Evolutionary conservation across 2,888 invertebrate species (phyloP).

Genomic region (Augochlorella aurata): DNA sequence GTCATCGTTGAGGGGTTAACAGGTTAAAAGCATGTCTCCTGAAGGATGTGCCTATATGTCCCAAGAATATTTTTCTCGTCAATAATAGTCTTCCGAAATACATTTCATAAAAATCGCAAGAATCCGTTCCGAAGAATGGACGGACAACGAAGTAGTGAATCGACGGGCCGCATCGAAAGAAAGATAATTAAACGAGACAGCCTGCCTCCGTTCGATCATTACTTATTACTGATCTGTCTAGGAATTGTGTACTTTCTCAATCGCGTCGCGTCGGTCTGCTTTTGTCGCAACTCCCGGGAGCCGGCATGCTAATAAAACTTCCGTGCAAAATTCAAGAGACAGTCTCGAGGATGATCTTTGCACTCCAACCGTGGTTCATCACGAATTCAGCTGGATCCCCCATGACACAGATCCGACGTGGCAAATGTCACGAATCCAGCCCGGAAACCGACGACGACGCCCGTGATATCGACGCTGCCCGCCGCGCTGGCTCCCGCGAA

Average conservation of each 20-base stretch:
- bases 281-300: background rate
- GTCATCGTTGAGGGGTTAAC: too few species aligned
- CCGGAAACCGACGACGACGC: background rate
- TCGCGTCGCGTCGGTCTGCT: background rate
- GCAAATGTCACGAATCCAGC: conserved; percentile 14
- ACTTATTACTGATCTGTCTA: background rate
- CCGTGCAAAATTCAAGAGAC: conserved; percentile 23
- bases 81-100: too few species aligned
- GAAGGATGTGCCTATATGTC: too few species aligned
- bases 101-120: too few species aligned
- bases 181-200: conserved; percentile 2
- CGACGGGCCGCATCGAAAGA: background rate
- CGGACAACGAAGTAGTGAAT: background rate
- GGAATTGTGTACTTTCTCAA: background rate
- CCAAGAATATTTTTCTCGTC: too few species aligned
- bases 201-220: background rate
- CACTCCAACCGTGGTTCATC: conserved; percentile 20
- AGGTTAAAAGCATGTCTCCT: too few species aligned
- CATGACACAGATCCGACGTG: conserved; percentile 10
- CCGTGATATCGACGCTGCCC: background rate
- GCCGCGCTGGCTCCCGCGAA: background rate
- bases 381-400: conserved; percentile 26
- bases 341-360: conserved; percentile 24
- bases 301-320: conserved; percentile 2
- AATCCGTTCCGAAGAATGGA: conserved; percentile 13